These are phyloP conservation scores for Muricea muricata DNA, from an alignment of 92 coral and sea anemone species.

Conservation along the genomic window DNA sequence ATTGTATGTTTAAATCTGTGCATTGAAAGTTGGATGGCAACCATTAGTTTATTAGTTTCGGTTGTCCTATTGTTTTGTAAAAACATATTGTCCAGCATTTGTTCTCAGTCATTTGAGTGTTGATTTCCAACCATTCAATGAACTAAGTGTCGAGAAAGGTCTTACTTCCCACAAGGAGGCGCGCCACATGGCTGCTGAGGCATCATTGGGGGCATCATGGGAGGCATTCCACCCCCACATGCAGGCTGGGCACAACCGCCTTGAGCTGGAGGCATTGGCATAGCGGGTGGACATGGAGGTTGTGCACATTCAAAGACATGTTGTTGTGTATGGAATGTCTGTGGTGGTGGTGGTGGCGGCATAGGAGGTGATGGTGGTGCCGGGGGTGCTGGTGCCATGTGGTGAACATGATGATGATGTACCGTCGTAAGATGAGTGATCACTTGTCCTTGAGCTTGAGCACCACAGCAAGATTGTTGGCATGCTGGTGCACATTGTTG, in stretches of 20 bases:
- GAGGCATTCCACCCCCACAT: slow-evolving; percentile 37
- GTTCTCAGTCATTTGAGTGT: background rate
- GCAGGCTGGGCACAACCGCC: slow-evolving; percentile 27
- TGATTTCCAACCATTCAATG: background rate
- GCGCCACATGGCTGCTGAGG: slow-evolving; percentile 42
- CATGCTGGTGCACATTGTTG: slow-evolving; percentile 49
- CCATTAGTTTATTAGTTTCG: slow-evolving; percentile 19
- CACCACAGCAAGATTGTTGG: slow-evolving; percentile 35
- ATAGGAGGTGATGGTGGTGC: slow-evolving; percentile 38
- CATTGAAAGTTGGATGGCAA: background rate
- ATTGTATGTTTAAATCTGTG: background rate
- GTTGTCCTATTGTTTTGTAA: slow-evolving; percentile 14
- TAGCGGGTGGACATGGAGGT: slow-evolving; percentile 23
- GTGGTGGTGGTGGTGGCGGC: slow-evolving; percentile 49
- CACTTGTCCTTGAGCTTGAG: slow-evolving; percentile 33
- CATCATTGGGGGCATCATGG: slow-evolving; percentile 17
- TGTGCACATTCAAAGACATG: slow-evolving; percentile 39
- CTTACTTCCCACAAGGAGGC: slow-evolving; percentile 46
- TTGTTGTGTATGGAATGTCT: slow-evolving; percentile 49
- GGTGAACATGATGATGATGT: slow-evolving; percentile 46
- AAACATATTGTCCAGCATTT: slow-evolving; percentile 16
- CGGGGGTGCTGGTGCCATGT: slow-evolving; percentile 47
- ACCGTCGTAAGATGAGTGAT: slow-evolving; percentile 44
- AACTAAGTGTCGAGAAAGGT: background rate
- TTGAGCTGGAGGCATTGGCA: slow-evolving; percentile 15